A percentile compares a stretch with the other conserved stretches of the same genome.
phyloP scores from a whole-genome alignment of 2,113 vertebrate genomes.

The Mesoclemmys tuberculata region DNA sequence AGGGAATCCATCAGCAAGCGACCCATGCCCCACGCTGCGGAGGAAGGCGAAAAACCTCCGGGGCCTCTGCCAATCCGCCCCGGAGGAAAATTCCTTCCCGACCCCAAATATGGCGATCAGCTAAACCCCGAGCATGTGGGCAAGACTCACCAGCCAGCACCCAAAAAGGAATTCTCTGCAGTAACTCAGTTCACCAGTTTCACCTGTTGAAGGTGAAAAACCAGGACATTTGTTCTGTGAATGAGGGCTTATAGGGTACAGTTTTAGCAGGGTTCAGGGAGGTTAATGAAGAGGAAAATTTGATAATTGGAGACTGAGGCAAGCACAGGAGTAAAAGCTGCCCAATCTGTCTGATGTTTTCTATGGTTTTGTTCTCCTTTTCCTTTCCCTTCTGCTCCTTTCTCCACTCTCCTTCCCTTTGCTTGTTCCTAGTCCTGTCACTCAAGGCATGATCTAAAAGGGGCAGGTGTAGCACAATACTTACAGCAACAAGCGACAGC shows the following conservation, averaged over 20 bases:
- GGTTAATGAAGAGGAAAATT: background rate
- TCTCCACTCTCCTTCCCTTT: background rate
- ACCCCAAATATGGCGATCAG: too few species aligned
- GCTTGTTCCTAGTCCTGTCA: background rate
- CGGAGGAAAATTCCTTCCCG: too few species aligned
- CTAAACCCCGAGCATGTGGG: too few species aligned
- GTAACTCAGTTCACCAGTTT: too few species aligned
- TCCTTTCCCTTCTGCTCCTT: background rate
- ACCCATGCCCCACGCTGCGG: too few species aligned
- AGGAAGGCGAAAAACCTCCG: too few species aligned
- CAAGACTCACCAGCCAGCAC: too few species aligned
- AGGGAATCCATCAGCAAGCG: too few species aligned
- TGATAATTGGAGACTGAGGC: background rate
- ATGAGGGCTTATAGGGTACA: background rate
- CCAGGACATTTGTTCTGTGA: background rate
- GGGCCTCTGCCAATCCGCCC: too few species aligned
- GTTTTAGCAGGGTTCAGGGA: background rate
- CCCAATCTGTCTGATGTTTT: background rate
- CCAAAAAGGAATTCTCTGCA: too few species aligned
- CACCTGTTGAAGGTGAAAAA: conserved; percentile 17
- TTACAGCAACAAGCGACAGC: background rate
- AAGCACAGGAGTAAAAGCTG: background rate
- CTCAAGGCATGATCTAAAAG: background rate
- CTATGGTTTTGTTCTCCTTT: background rate
- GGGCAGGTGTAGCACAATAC: background rate